Base-by-base conservation (phyloP, 2,888 invertebrate species). In the Nomada fucata region DNA sequence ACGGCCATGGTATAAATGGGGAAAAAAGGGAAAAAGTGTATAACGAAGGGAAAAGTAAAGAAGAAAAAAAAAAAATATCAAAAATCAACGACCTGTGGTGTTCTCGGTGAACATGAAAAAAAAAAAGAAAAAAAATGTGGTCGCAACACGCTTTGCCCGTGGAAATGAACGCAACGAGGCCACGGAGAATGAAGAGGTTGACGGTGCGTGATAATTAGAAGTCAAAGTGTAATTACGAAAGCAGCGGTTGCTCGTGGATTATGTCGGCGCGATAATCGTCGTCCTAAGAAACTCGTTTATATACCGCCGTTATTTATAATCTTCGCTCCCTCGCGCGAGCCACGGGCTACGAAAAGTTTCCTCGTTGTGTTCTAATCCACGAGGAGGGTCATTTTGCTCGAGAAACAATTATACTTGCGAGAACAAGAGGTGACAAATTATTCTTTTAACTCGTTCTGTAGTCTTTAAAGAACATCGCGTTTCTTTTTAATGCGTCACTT, bases 201-300 rank as follows among this genome's bases (percentile, higher is more conserved):
- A 69, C 69, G 53, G 61, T 44, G 61, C 69, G 69, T 75, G 69
- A 75, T 75, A 75, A 75, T 75, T 75, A 75, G 60, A 53, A 60
- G 69, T 75, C 75, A 69, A 75, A 75, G 75, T 29, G 68, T 75
- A 75, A 75, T 75, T 75, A 61, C 60, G 61, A 75, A 69, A 53
- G 50, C 74, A 59, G 67, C 36, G 47, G 74, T 59, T 52, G 67
- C 36, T 23, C 57, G 57, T 59, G 59, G 67, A 59, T 68, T 59
- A 57, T 50, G 59, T 10, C 13, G 57, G 36, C 36, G 18, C 57
- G 1, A 47, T 59, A 74, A 74, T 74, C 52, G 50, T 50, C 26
- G 47, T 23, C 53, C 57, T 42, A 59, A 50, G 67, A 67, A 74
- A 60, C 59, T 9, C 23, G 23, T 50, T 74, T 74, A 74, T 44